Evolutionary conservation across 2,113 vertebrate genomes (phyloP), one percentile per base, ranked within the genome.

Genomic region (Cinclus cinclus): DNA sequence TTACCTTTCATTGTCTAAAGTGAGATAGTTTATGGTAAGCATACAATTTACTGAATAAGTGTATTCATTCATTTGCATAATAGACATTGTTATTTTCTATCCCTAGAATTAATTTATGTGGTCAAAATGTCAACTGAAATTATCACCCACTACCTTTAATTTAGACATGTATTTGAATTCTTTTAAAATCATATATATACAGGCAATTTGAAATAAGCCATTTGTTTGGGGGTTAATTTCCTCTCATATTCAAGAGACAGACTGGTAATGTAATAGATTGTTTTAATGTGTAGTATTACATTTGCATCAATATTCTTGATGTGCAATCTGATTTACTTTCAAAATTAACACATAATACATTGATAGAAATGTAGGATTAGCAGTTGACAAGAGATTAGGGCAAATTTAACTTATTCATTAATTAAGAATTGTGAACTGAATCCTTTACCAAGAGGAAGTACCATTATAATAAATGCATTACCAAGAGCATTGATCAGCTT

Each of bases 331-430:
- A 65, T 94, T 91, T 60, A 82, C 28, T 94, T 91, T 79, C 53
- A 82, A 92, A 92, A 76, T 76, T 78, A 92, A 41, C 17, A 21
- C 65, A 30, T 74, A 86, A 74, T 87, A 31, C 42, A 13, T 60
- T 85, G 74, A 90, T 64, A 83, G 33, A 94, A 95, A 84, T 73
- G 82, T 13, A 87, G 53, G 37, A 84, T 94, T 94, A 94, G 73
- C 39, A 79, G 53, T 33, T 77, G 58, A 92, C 78, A 91, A 89
- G 62, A 76, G 53, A 95, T 92, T 87, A 96, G 44, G 62, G 41
- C 58, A 46, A 78, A 85, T 89, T 95, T 92, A 17, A 85, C 21
- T 37, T 46, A 35, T 31, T 89, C n/a, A 83, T 95, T 78, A 91
- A 37, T 35, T 92, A 37, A 37, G 63, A 91, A 69, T 46, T 68